Conservation (phyloP, 1,140 invertebrate species). For the Acromyrmex echinatior region DNA sequence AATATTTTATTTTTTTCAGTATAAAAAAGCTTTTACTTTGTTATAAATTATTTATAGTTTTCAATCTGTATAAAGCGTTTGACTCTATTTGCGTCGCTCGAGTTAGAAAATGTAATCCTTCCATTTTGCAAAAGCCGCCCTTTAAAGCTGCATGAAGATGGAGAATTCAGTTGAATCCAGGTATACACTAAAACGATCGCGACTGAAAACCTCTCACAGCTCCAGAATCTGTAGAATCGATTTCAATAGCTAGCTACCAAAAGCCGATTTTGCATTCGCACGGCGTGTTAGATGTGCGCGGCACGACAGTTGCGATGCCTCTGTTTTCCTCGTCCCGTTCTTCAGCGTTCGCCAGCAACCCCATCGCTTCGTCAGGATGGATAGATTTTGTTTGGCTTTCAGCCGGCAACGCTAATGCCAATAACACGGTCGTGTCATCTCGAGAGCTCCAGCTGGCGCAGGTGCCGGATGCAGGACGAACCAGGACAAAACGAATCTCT, state of each 20-base stretch:
- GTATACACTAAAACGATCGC: constrained; percentile 4
- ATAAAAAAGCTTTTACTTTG: not conserved
- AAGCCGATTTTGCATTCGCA: constrained; percentile 54
- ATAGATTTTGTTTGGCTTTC: constrained; percentile 72
- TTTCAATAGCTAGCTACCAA: constrained; percentile 46
- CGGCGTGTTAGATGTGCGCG: constrained; percentile 24
- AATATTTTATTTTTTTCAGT: not conserved
- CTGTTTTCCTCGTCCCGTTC: constrained; percentile 52
- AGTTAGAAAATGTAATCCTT: constrained; percentile 18
- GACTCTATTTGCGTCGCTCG: constrained; percentile 23
- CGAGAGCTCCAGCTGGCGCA: constrained; percentile 69
- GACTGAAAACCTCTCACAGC: constrained; percentile 19
- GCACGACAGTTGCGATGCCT: constrained; percentile 44
- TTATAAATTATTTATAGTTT: not conserved
- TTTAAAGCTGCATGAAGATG: constrained; percentile 40
- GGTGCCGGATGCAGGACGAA: constrained; percentile 62
- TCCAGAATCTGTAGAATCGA: constrained; percentile 37
- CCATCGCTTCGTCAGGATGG: constrained; percentile 40
- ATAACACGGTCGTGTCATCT: constrained; percentile 74
- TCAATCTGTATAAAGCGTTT: not conserved
- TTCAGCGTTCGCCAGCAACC: constrained; percentile 24
- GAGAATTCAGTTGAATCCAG: constrained; percentile 24
- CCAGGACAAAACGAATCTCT: constrained; percentile 71
- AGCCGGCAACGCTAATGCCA: constrained; percentile 75
- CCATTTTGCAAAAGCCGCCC: constrained; percentile 36